These are phyloP conservation scores for Cepaea hortensis DNA, from an alignment of 2,888 invertebrate species.

Conservation along the genomic window DNA sequence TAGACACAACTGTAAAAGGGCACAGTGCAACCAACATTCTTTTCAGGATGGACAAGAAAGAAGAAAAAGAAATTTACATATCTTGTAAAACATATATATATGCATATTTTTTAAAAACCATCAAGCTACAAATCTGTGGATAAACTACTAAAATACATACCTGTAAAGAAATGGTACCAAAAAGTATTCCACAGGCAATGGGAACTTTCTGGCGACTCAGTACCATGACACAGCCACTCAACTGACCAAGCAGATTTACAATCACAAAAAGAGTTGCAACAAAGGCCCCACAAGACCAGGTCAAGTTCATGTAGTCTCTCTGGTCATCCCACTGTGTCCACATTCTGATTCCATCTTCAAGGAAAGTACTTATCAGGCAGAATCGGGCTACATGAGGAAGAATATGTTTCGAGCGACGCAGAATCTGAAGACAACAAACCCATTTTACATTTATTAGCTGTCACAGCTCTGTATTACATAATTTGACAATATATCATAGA, in stretches of 20 bases:
- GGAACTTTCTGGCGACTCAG: constrained; percentile 92
- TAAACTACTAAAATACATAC: constrained; percentile 77
- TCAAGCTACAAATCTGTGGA: no score
- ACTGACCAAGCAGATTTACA: constrained; percentile 94
- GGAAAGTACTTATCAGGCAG: constrained; percentile 97
- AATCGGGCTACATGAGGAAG: constrained; percentile 96
- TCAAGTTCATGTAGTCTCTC: constrained; percentile 96
- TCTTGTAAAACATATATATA: no score
- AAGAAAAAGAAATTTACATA: no score
- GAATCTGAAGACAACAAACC: constrained; percentile 82
- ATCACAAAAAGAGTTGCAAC: constrained; percentile 95
- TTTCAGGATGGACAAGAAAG: no score
- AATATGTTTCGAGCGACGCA: constrained; percentile 90
- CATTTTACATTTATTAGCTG: not conserved
- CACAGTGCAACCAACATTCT: no score
- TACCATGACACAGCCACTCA: constrained; percentile 97
- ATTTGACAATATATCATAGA: not conserved
- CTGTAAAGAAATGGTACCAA: constrained; percentile 97
- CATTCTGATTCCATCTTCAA: constrained; percentile 99
- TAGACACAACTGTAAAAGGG: no score
- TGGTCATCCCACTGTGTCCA: constrained; percentile 99
- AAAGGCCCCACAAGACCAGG: constrained; percentile 96
- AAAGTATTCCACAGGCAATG: constrained; percentile 85
- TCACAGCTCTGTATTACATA: no score
- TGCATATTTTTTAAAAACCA: no score